phyloP scores from a whole-genome alignment of 2,113 vertebrate species.

The Puntigrus tetrazona region DNA sequence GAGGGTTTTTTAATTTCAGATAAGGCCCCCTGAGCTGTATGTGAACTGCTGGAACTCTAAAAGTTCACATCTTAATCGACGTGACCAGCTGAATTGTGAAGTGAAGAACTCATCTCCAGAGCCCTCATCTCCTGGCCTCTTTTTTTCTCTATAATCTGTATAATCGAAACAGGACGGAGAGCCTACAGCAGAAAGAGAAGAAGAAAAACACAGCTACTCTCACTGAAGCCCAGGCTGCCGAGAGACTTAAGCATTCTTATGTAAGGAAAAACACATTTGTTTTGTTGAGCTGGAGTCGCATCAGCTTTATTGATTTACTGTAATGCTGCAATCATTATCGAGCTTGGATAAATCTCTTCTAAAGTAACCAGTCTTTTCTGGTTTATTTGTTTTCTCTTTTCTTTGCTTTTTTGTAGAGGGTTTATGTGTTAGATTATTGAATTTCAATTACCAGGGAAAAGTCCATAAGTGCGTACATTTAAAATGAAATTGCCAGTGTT shows the following conservation, averaged over 20 bases:
- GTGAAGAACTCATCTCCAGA: constrained; percentile 67
- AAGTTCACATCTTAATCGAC: constrained; percentile 78
- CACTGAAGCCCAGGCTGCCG: background rate
- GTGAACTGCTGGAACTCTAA: constrained; percentile 72
- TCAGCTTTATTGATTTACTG: constrained; percentile 64
- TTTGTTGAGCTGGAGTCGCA: constrained; percentile 53
- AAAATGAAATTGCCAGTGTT: background rate
- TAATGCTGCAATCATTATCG: constrained; percentile 59
- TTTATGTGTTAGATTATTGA: background rate
- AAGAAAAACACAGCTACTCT: constrained; percentile 34
- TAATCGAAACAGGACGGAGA: constrained; percentile 59
- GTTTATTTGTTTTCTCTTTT: background rate
- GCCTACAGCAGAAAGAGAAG: constrained; percentile 22
- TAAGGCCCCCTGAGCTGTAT: constrained; percentile 75
- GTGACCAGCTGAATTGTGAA: constrained; percentile 71
- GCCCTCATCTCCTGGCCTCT: constrained; percentile 40
- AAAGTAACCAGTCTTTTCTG: constrained; percentile 46
- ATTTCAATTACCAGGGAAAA: background rate
- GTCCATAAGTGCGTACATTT: background rate
- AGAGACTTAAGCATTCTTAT: background rate
- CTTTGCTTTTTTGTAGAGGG: background rate
- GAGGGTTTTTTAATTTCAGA: constrained; percentile 77
- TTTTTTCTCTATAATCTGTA: constrained; percentile 57
- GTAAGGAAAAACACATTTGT: constrained; percentile 55
- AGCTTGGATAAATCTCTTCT: constrained; percentile 60